Evolutionary conservation across 1,140 invertebrate genomes (phyloP).

Genomic region (Pseudoatta argentina): DNA sequence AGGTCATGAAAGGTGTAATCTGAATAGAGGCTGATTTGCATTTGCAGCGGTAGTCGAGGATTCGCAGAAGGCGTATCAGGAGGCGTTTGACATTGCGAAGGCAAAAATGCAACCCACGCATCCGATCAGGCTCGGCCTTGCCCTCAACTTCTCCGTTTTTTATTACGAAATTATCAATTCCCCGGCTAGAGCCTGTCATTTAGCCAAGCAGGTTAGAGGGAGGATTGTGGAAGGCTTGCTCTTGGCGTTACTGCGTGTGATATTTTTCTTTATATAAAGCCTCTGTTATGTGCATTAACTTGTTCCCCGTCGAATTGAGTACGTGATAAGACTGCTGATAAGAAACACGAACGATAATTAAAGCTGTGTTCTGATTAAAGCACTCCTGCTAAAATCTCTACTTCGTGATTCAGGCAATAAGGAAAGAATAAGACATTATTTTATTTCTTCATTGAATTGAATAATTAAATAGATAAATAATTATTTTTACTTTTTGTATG

Average conservation of each 20-base stretch:
- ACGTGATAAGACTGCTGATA: conserved; percentile 51
- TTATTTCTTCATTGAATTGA: neutral
- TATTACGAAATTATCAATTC: conserved; percentile 99
- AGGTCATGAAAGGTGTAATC: conserved; percentile 61
- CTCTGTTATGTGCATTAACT: neutral
- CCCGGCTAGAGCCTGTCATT: conserved; percentile 97
- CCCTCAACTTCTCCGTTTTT: conserved; percentile 99
- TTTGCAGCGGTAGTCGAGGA: conserved; percentile 97
- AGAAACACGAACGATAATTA: neutral
- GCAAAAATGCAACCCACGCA: conserved; percentile 99
- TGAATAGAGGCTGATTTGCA: conserved; percentile 82
- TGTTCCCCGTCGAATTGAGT: neutral
- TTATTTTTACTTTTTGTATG: neutral
- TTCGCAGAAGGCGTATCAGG: conserved; percentile 99
- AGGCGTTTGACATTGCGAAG: conserved; percentile 99
- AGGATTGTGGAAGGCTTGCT: conserved; percentile 60
- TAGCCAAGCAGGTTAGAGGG: conserved; percentile 96
- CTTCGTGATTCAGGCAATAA: neutral
- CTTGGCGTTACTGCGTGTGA: conserved; percentile 49
- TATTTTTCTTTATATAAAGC: conserved; percentile 18
- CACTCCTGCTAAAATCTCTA: neutral
- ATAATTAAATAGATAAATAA: neutral
- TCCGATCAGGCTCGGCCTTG: conserved; percentile 98
- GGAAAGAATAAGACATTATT: neutral
- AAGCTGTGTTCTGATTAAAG: neutral